A percentile compares a stretch with the other conserved stretches of the same genome.
These are phyloP conservation scores for Litocranius walleri DNA, from an alignment of 2,113 vertebrate genomes.

Conservation along the genomic window DNA sequence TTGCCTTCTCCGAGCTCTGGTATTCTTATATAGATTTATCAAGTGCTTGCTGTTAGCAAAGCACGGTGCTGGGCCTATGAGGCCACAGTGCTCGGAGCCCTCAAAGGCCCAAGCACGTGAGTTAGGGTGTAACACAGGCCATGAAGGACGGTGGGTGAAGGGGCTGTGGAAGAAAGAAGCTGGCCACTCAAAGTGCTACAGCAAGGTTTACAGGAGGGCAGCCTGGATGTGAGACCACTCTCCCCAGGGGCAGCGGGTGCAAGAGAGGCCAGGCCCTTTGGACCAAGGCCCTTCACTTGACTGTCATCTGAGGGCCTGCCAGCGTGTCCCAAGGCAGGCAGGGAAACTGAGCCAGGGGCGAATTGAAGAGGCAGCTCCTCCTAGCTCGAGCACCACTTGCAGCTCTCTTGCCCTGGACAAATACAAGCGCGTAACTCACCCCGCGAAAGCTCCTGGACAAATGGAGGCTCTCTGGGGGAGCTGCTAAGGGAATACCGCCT, in stretches of 20 bases:
- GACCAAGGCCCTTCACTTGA: neutral
- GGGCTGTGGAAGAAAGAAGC: neutral
- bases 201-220: neutral
- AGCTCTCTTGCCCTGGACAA: neutral
- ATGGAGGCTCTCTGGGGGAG: slow-evolving; percentile 27
- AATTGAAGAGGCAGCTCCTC: neutral
- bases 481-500: slow-evolving; percentile 46
- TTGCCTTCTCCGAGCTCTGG: no score
- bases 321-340: neutral
- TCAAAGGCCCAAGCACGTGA: neutral
- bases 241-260: neutral
- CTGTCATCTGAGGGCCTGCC: neutral
- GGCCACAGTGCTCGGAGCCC: neutral
- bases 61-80: neutral
- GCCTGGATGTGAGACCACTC: neutral
- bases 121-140: neutral
- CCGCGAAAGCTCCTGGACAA: slow-evolving; percentile 26
- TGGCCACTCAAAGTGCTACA: neutral
- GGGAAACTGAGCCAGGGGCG: neutral
- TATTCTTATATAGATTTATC: neutral
- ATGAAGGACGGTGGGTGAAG: neutral
- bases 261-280: neutral
- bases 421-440: neutral
- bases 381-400: neutral
- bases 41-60: neutral